Evolutionary conservation across 2,113 vertebrate species (phyloP).

Genomic region (Cyanistes caeruleus): DNA sequence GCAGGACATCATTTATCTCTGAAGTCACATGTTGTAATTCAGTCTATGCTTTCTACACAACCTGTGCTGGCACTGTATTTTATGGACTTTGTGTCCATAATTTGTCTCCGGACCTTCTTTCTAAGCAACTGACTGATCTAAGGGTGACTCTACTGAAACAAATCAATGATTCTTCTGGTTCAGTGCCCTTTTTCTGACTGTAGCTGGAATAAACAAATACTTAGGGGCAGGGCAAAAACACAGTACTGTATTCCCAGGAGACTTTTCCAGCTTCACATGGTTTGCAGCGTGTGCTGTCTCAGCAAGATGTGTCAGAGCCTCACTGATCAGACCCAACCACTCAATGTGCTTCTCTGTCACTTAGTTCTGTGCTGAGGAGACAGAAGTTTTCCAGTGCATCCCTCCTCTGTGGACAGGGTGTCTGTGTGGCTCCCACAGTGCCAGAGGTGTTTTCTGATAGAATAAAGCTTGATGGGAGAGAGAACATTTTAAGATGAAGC

Average conservation of each 20-base stretch:
- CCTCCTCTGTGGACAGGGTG: not conserved
- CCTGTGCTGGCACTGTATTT: not conserved
- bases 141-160: not conserved
- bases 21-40: not conserved
- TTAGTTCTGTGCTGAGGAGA: not conserved
- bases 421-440: rapidly evolving
- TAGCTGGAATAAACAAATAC: not conserved
- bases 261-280: not conserved
- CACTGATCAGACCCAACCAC: not conserved
- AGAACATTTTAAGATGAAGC: not conserved
- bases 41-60: not conserved
- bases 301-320: not conserved
- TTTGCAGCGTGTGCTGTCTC: not conserved
- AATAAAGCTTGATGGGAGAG: not conserved
- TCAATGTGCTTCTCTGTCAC: not conserved
- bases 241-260: not conserved
- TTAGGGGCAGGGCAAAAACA: not conserved
- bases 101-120: not conserved
- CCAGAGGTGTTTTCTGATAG: not conserved
- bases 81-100: not conserved
- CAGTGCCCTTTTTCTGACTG: not conserved
- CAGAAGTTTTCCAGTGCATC: not conserved
- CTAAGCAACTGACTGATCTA: not conserved
- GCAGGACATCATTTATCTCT: not conserved
- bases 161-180: not conserved